Percentiles rank a stretch among this genome's conserved stretches.
phyloP scores from a whole-genome alignment of 2,888 invertebrate genomes.

The Drosophila ezoana region DNA sequence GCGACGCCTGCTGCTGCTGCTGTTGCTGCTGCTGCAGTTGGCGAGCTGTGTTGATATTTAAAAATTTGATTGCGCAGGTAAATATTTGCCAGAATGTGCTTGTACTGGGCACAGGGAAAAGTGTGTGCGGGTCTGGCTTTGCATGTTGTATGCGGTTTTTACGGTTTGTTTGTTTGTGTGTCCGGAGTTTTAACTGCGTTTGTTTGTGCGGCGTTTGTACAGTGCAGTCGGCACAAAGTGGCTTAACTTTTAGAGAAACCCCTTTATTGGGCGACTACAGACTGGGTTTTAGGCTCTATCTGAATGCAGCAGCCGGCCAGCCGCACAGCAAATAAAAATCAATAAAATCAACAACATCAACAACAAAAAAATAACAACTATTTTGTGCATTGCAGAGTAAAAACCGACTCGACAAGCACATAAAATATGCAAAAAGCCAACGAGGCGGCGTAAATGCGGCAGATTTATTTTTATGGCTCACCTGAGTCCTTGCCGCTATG shows the following conservation, averaged over 20 bases:
- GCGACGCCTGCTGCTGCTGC: conserved; percentile 17
- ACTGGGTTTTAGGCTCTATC: conserved; percentile 67
- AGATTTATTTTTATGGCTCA: conserved; percentile 75
- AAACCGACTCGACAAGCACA: conserved; percentile 55
- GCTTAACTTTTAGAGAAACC: conserved; percentile 62
- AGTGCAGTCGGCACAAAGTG: conserved; percentile 58
- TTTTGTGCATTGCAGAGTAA: conserved; percentile 57
- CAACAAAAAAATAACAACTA: conserved; percentile 27
- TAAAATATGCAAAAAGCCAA: conserved; percentile 74
- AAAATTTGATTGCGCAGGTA: conserved; percentile 75
- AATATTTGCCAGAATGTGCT: conserved; percentile 54
- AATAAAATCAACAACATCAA: conserved; percentile 67
- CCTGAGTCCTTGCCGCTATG: conserved; percentile 52
- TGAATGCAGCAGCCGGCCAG: conserved; percentile 37
- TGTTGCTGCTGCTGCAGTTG: conserved; percentile 12
- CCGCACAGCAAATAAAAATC: conserved; percentile 52
- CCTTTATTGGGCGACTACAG: conserved; percentile 39
- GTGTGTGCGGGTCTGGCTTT: conserved; percentile 8
- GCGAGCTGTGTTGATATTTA: conserved; percentile 57
- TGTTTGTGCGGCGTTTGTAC: conserved; percentile 25
- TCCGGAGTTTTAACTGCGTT: conserved; percentile 55
- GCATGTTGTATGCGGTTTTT: conserved; percentile 69
- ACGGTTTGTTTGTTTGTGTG: conserved; percentile 73
- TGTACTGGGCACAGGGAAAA: neutral
- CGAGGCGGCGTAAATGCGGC: conserved; percentile 74